phyloP scores from a whole-genome alignment of 1,140 invertebrate genomes.

The Scaptomyza montana region DNA sequence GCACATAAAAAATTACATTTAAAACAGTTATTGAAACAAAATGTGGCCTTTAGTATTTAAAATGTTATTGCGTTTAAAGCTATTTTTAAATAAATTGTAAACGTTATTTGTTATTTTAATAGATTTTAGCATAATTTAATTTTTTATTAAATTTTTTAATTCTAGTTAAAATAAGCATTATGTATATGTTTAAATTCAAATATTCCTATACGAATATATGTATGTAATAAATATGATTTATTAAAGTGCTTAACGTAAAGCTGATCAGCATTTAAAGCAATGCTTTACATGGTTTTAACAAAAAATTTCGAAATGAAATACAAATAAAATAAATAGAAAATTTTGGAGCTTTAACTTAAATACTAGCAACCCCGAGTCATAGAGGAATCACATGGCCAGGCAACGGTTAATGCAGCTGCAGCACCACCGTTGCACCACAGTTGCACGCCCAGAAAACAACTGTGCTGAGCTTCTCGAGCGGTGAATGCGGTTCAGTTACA shows the following conservation, averaged over 20 bases:
- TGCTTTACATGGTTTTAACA: conserved; percentile 9
- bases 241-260: conserved; percentile 34
- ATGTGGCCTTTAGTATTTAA: no score
- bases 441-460: conserved; percentile 38
- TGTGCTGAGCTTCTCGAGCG: conserved; percentile 51
- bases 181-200: conserved; percentile 38
- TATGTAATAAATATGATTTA: conserved; percentile 62
- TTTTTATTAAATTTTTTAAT: conserved; percentile 35
- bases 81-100: no score
- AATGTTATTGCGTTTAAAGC: no score
- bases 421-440: conserved; percentile 40
- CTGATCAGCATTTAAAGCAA: conserved; percentile 17
- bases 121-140: no score
- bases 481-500: conserved; percentile 58
- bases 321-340: conserved; percentile 65
- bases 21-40: no score
- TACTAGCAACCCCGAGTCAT: conserved; percentile 81
- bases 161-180: conserved; percentile 48
- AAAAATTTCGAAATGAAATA: conserved; percentile 7
- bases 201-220: conserved; percentile 25
- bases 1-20: no score
- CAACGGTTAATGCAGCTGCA: conserved; percentile 45
- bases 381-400: conserved; percentile 80
- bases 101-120: no score
- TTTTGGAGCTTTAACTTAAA: conserved; percentile 57